Base-by-base conservation (phyloP, 2,888 invertebrate genomes). In the Phortica magna region DNA sequence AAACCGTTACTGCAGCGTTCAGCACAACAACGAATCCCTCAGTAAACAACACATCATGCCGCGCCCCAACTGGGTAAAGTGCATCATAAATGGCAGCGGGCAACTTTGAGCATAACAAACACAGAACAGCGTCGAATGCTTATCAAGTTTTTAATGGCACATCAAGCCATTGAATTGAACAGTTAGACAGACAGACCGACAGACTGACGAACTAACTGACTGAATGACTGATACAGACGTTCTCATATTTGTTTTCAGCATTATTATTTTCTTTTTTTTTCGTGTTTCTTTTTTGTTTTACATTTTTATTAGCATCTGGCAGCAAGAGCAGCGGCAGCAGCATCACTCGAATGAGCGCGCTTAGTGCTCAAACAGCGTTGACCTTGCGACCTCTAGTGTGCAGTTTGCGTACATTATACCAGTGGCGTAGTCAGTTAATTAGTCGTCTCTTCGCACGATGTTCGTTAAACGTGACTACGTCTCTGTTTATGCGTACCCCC, bases 91-190 rank as follows among this genome's bases (percentile, higher is more conserved):
- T 48, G 48, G 48, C 48, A 48, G 48, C 48, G 14, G 14, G 48
- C 48, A 48, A 48, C 48, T 48, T 48, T 14, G 48, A 48, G 48
- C 48, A 48, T 48, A 48, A 48, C 48, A 48, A 48, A 48, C 64
- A 64, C 43, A 55, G 70, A 43, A 48, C 17, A 17, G 39, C 19
- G 39, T 19, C 19, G 31, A 65, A 39, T n/a, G 59, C 19, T 59
- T 59, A 59, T 59, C 59, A 59, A 59, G 17, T 59, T 59, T 53
- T 59, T 59, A 59, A 59, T 59, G 59, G 59, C 59, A 59, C 53
- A 53, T 53, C 53, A 53, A 53, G 12, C 53, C 53, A n/a, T 53
- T 53, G 53, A 53, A 31, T 22, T 39, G 31, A 39, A 65, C 65
- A 65, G n/a, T 53, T 53, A n/a, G 53, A 53, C 59, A 59, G 59